Evolutionary conservation across 2,797 vertebrate genomes (phyloP), one percentile per base, ranked within the genome.

Genomic region (Heterohyrax brucei): DNA sequence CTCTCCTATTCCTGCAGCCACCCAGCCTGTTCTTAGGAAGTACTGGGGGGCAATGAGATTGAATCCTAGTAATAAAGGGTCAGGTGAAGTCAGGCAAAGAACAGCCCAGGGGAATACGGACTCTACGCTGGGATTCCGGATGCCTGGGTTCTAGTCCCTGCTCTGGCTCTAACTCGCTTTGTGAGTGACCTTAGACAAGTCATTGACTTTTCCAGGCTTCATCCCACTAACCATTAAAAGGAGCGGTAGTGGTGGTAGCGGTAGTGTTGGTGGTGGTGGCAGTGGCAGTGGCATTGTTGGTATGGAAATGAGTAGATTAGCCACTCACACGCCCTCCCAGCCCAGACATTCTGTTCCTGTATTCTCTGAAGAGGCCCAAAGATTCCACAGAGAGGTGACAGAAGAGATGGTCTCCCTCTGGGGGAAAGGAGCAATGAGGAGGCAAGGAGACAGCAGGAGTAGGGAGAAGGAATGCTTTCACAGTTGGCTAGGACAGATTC

Each of bases 181-280:
- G 73, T 84, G 72, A 73, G 73, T 89, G 72, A 77, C 75, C 91
- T 14, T 91, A 19, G 87, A 5, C 33, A 28, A 88, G 79, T 50
- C 44, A 56, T 4, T 66, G 85, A 4, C 73, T 50, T 26, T 5
- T 22, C 44, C 28, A 50, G 21, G 44, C 61, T 21, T 91, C 24
- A 50, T 18, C 46, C 53, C 46, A 24, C 18, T 9, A 26, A 73
- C 26, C 39, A 24, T n/a, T 7, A 39, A 22, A 19, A 59, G 5
- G 39, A 53, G 28, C 9, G 59, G 39, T n/a, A 30, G 64, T 26
- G 28, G 28, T 30, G 28, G 28, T 39, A 39, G 39, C 3, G 39
- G 39, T 39, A 39, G 39, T 39, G 39, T 39, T 39, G 39, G 39
- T 39, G 39, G 39, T 39, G 39, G 39, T 39, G 39, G 39, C 39